Conservation (phyloP, 2,113 vertebrate species). For the Myotis yumanensis region DNA sequence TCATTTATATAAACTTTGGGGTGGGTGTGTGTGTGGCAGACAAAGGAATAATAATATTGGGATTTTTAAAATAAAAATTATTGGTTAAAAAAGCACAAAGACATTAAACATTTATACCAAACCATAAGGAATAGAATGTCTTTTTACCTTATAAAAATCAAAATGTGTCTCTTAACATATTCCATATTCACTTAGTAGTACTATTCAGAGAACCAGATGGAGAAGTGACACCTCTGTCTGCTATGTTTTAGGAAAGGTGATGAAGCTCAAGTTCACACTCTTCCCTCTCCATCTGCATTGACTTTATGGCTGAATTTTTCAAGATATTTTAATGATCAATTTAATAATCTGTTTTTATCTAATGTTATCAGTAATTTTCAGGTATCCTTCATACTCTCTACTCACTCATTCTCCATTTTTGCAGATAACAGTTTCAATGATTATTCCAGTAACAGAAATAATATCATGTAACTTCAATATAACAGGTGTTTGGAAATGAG, state of each 20-base stretch:
- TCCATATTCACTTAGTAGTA: neutral
- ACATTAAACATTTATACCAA: neutral
- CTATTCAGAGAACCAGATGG: neutral
- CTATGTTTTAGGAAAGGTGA: neutral
- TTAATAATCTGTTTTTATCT: neutral
- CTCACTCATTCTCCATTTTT: neutral
- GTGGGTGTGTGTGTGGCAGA: too few relatives aligned
- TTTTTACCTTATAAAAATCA: slow-evolving; percentile 19
- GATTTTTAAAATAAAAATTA: neutral
- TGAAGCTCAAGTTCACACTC: neutral
- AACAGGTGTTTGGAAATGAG: neutral
- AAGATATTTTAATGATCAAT: neutral
- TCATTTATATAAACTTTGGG: neutral
- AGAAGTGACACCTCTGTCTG: neutral
- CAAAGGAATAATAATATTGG: neutral
- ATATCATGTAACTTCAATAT: neutral
- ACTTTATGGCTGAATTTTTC: neutral
- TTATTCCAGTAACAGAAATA: neutral
- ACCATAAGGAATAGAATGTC: neutral
- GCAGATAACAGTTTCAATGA: neutral
- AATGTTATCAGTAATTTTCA: neutral
- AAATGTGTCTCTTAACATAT: neutral
- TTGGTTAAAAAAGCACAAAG: neutral
- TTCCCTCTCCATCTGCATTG: neutral
- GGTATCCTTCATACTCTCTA: neutral